Base-by-base conservation (phyloP, 2,888 invertebrate genomes). In the Drosophila cyrtoloma region DNA sequence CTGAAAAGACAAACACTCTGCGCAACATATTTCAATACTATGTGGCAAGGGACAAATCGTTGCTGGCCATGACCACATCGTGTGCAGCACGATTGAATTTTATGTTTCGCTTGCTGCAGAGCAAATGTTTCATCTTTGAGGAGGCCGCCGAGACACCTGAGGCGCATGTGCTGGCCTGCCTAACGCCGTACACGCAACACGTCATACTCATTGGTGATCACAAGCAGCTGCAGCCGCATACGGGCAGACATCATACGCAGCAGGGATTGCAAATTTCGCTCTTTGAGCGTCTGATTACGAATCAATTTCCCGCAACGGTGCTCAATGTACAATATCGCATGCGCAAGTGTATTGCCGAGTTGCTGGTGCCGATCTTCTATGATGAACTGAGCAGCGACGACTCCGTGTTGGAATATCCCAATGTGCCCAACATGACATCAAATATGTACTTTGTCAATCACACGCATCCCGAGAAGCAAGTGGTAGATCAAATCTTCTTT, bases 81-180 rank as follows among this genome's bases (percentile, higher is more conserved):
- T 95, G 95, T 26, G 97, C 97, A 0, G 97, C 97, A 0, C 94
- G 96, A 63, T 93, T 95, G 26, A 95, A 96, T 79, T 94, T 94
- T 2, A 93, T 96, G 6, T 93, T 97, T 72, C 94, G 95, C 61
- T 93, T 94, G 56, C 92, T 97, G 4, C 93, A 94, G 68, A 95
- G 95, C 5, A 95, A 95, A 72, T 95, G 97, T 82, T 96, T 97
- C 0, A 95, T 97, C 22, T 96, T 98, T 1, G 98, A 98, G 92
- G 98, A 98, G 94, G 98, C 98, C 0, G 98, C 97, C 0, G 97
- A 98, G 94, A 96, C 98, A 0, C 93, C 97, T 42, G 98, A 98
- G 91, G 95, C 96, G 0, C 98, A 98, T 91, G 95, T 97, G n/a
- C 94, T 97, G 0, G 96, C 97, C 0, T 96, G 97, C 0, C 93